phyloP scores from a whole-genome alignment of 2,888 invertebrate genomes.

The Trilocha varians region DNA sequence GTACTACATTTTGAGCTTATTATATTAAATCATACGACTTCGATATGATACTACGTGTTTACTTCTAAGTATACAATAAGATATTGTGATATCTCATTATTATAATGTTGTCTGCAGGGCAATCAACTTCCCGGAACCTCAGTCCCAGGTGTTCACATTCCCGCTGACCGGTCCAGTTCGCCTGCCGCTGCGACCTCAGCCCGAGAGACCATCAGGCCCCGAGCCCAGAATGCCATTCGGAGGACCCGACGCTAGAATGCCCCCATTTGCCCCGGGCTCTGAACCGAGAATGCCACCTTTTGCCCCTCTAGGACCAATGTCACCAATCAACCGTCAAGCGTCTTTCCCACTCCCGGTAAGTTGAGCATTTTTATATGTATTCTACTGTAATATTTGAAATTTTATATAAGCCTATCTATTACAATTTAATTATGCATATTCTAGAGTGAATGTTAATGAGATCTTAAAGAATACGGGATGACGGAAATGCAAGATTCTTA shows the following conservation, averaged over 20 bases:
- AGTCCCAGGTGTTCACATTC: conserved; percentile 67
- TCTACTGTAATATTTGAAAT: no score
- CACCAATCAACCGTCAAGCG: conserved; percentile 24
- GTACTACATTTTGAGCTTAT: no score
- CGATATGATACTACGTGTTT: no score
- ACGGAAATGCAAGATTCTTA: no score
- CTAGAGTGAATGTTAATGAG: no score
- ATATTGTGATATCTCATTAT: not conserved
- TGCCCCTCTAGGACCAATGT: not conserved
- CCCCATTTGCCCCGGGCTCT: conserved; percentile 31
- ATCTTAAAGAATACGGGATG: no score
- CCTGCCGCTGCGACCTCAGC: conserved; percentile 57
- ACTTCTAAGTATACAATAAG: no score
- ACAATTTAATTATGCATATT: no score
- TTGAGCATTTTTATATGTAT: conserved; percentile 12
- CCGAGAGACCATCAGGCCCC: conserved; percentile 34
- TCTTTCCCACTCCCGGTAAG: conserved; percentile 62
- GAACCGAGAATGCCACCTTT: conserved; percentile 35
- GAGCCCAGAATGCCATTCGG: conserved; percentile 39
- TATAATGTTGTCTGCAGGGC: conserved; percentile 29
- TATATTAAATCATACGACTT: no score
- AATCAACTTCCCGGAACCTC: conserved; percentile 61
- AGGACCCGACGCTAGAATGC: conserved; percentile 35
- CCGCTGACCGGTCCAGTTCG: conserved; percentile 63
- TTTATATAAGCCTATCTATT: no score